These are phyloP conservation scores for Craseonycteris thonglongyai DNA, from an alignment of 2,113 vertebrate genomes.

Conservation along the genomic window DNA sequence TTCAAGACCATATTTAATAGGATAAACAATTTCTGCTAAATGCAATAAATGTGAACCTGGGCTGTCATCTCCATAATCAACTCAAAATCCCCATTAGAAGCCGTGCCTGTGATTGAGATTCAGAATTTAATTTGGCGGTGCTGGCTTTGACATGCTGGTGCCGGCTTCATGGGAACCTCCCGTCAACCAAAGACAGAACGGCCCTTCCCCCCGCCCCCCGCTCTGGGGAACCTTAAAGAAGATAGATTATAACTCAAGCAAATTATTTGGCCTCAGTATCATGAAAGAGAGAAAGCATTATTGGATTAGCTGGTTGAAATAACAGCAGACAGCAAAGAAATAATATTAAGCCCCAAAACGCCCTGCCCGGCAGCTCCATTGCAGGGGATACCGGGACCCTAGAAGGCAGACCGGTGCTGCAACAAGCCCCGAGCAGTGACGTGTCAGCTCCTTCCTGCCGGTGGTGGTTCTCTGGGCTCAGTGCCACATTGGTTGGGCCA, in stretches of 20 bases:
- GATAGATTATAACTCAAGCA: constrained; percentile 65
- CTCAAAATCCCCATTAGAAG: constrained; percentile 71
- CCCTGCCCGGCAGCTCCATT: not conserved
- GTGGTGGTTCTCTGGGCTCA: not conserved
- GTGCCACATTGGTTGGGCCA: not conserved
- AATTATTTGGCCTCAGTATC: constrained; percentile 60
- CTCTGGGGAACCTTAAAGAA: constrained; percentile 69
- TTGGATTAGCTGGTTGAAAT: constrained; percentile 66
- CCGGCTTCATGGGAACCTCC: constrained; percentile 58
- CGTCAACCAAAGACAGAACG: constrained; percentile 58
- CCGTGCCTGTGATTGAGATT: constrained; percentile 61
- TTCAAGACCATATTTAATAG: constrained; percentile 69
- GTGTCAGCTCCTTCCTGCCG: not conserved
- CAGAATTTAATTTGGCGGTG: constrained; percentile 72
- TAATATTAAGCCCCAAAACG: constrained; percentile 36
- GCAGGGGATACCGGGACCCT: not conserved
- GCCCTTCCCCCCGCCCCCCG: constrained; percentile 45
- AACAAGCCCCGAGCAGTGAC: not conserved
- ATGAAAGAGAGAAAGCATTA: constrained; percentile 68
- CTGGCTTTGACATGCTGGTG: constrained; percentile 43
- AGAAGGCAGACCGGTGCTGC: not conserved
- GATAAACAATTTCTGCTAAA: constrained; percentile 73
- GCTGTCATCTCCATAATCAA: constrained; percentile 66
- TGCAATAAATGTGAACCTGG: constrained; percentile 63
- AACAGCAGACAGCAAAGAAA: constrained; percentile 60